phyloP scores from a whole-genome alignment of 1,140 invertebrate genomes.

The Colletes gigas region DNA sequence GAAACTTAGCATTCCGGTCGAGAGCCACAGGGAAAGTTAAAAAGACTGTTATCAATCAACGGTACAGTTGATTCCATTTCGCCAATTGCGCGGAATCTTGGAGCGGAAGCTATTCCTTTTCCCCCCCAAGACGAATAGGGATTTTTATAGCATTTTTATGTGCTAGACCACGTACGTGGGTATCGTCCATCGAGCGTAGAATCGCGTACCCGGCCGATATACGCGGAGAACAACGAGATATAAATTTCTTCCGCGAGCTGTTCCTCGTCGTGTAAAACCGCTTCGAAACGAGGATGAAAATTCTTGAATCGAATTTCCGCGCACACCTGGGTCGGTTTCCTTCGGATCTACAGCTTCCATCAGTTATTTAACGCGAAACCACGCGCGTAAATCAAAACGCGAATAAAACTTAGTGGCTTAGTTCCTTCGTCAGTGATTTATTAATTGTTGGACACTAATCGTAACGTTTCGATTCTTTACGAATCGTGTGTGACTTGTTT shows the following conservation, averaged over 20 bases:
- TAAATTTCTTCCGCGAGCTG: not conserved
- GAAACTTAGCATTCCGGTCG: not conserved
- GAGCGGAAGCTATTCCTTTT: not conserved
- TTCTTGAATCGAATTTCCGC: not conserved
- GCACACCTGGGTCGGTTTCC: not conserved
- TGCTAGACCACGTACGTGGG: not conserved
- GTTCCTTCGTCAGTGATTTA: too few relatives aligned
- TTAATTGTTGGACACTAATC: too few relatives aligned
- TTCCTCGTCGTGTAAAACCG: not conserved
- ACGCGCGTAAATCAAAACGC: not conserved
- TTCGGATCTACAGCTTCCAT: not conserved
- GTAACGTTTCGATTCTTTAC: too few relatives aligned
- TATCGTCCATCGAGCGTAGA: conserved; percentile 6
- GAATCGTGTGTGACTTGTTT: too few relatives aligned
- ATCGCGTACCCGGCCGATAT: not conserved
- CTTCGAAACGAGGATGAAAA: not conserved
- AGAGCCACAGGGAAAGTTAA: not conserved
- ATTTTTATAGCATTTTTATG: not conserved
- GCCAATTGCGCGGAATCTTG: not conserved
- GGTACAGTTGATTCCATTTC: not conserved
- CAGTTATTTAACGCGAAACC: not conserved
- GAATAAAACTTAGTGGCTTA: too few relatives aligned
- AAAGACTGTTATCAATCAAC: not conserved
- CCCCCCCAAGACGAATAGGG: not conserved
- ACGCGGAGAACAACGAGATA: not conserved